Percentiles rank a stretch among this genome's conserved stretches.
phyloP scores from a whole-genome alignment of 2,797 vertebrate genomes.

The Fistularia commersonii region DNA sequence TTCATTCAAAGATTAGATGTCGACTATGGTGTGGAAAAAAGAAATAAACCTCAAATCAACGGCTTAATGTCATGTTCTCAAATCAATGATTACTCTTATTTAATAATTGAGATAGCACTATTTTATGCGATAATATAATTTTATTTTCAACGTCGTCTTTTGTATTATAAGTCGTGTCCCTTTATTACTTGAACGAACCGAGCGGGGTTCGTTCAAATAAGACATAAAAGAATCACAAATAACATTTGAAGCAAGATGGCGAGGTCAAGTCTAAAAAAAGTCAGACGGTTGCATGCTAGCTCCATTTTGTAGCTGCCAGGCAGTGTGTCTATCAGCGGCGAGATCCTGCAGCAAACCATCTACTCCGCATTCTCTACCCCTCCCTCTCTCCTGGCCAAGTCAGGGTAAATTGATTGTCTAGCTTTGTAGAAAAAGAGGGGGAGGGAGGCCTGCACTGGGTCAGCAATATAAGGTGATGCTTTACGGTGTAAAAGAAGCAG shows the following conservation, averaged over 20 bases:
- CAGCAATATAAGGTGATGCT: constrained; percentile 43
- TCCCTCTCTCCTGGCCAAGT: constrained; percentile 60
- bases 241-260: constrained; percentile 30
- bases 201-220: constrained; percentile 3
- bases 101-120: no score
- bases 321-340: constrained; percentile 56
- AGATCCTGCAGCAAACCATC: constrained; percentile 63
- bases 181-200: constrained; percentile 1
- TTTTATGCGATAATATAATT: no score
- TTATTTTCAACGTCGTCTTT: constrained; percentile 2
- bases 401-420: constrained; percentile 68
- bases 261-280: constrained; percentile 30
- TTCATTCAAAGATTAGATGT: no score
- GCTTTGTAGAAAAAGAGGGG: constrained; percentile 32
- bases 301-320: constrained; percentile 65
- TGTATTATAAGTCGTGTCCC: not conserved
- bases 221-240: constrained; percentile 27
- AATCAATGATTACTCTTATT: no score
- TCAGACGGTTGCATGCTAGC: constrained; percentile 51
- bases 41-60: no score
- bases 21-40: no score
- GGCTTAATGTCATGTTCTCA: no score
- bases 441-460: constrained; percentile 25
- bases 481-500: constrained; percentile 38
- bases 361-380: constrained; percentile 60